These are phyloP conservation scores for Hypotaenidia philippensis DNA, from an alignment of 2,797 vertebrate genomes.

Conservation along the genomic window DNA sequence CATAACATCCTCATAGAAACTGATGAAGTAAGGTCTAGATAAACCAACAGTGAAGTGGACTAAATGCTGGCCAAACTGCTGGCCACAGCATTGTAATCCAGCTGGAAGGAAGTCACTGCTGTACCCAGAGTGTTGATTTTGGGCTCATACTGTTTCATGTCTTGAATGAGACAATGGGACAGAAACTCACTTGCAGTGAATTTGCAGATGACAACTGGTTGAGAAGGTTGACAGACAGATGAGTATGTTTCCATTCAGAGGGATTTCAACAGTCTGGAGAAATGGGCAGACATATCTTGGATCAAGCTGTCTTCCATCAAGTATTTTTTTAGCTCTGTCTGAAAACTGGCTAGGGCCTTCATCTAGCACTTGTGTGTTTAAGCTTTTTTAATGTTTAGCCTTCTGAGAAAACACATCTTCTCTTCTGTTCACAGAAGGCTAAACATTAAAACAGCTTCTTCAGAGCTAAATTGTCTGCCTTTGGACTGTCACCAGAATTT, in stretches of 20 bases:
- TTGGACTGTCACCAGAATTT: neutral
- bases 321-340: neutral
- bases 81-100: neutral
- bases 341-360: neutral
- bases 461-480: neutral
- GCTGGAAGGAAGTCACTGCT: neutral
- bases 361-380: neutral
- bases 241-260: neutral
- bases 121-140: neutral
- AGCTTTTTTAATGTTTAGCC: neutral
- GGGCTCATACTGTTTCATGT: neutral
- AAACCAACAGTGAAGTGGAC: neutral
- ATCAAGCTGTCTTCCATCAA: neutral
- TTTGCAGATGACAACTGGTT: neutral
- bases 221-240: neutral
- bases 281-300: neutral
- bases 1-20: neutral
- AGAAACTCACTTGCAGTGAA: neutral
- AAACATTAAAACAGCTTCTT: no score
- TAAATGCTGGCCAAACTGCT: neutral
- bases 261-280: neutral
- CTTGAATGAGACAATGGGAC: neutral
- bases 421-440: neutral
- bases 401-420: neutral
- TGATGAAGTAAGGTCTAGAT: neutral